Evolutionary conservation across 2,113 vertebrate genomes (phyloP).

Genomic region (Mesoclemmys tuberculata): DNA sequence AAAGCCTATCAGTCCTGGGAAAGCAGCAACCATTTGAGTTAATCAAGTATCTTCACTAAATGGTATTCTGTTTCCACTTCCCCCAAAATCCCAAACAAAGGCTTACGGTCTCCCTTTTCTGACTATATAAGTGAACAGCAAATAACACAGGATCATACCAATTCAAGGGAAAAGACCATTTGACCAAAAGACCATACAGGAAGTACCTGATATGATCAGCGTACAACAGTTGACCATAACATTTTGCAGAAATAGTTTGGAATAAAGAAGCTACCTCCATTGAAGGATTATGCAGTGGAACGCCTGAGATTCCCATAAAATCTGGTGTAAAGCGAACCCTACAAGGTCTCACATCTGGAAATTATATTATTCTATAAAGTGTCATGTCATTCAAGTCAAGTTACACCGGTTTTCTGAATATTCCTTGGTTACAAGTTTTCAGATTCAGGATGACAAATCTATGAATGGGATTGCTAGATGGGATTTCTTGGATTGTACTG

Average conservation of each 20-base stretch:
- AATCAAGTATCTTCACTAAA: fast-evolving
- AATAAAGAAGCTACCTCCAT: background rate
- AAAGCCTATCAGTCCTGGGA: background rate
- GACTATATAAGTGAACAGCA: background rate
- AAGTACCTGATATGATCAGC: background rate
- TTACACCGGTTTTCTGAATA: background rate
- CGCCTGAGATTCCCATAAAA: background rate
- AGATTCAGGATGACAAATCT: background rate
- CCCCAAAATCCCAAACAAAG: background rate
- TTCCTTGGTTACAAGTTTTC: background rate
- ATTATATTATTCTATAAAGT: background rate
- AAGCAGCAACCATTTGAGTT: background rate
- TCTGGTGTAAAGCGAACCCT: background rate
- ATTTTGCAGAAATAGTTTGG: background rate
- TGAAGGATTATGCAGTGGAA: background rate
- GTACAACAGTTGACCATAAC: background rate
- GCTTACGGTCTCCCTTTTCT: background rate
- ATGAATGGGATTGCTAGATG: background rate
- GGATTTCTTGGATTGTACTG: background rate
- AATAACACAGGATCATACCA: background rate
- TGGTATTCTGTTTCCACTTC: background rate
- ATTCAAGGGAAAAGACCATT: background rate
- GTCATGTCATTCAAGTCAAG: background rate
- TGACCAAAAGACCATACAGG: background rate
- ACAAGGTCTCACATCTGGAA: background rate